Evolutionary conservation across 1,140 invertebrate species (phyloP), one percentile per base, ranked within the genome.

Genomic region (Doryteuthis pealeii): DNA sequence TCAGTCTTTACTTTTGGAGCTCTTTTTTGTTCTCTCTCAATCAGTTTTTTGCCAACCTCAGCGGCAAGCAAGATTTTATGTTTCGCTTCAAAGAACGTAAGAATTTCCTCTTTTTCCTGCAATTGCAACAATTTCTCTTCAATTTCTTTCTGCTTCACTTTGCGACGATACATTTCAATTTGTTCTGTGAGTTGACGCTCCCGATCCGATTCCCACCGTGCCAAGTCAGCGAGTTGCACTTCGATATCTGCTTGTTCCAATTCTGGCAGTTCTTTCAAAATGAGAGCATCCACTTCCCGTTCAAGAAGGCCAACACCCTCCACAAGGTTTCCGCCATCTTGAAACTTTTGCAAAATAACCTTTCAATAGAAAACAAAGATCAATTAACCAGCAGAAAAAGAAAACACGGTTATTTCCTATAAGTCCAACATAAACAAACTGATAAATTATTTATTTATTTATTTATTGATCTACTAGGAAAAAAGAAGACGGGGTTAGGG

Each of bases 51-150:
- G 12, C 54, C 54, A 62, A 62, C 18, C 18, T 4, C 5, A 22
- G 6, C 10, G 6, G 54, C 54, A 62, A 70, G 28, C 14, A 49
- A 40, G 6, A 77, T 49, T 28, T 76, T 12, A 33, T 76, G 72
- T 30, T 73, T n/a, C 22, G 35, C 31, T 69, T 79, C 75, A 28
- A 79, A 79, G 67, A 74, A 79, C 18, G 71, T 54, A 65, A 77
- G 35, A 26, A 78, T 22, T 35, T 81, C 78, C 74, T 81, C 78
- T 67, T 79, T 76, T 58, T 76, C 73, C 68, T 79, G 73, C 35
- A 81, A 33, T 26, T 81, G 77, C 43, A 78, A 75, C 31, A 81
- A 30, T 62, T 79, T 74, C 18, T 54, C 33, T 43, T 81, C 66
- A 30, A 81, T 78, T 70, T 79, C 80, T 40, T 75, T 75, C 66